These are phyloP conservation scores for Pteropus alecto DNA, from an alignment of 2,113 vertebrate species.

Conservation along the genomic window DNA sequence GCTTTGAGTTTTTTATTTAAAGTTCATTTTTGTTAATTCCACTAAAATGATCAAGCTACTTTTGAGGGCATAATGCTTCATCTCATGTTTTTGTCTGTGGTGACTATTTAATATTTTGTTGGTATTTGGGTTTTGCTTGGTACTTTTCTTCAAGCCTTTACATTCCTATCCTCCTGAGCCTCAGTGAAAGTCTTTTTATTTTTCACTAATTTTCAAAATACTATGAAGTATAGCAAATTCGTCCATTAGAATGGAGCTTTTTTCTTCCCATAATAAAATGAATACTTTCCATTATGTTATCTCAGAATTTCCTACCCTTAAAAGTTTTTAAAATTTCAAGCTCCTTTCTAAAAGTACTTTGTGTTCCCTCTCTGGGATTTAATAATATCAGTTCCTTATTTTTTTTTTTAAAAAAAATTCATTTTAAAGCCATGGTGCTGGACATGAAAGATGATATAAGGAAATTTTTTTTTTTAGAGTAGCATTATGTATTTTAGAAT, in stretches of 20 bases:
- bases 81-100: background rate
- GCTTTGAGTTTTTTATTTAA: background rate
- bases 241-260: background rate
- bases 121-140: background rate
- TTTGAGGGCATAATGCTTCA: background rate
- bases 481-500: constrained; percentile 24
- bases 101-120: background rate
- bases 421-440: background rate
- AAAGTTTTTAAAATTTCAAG: background rate
- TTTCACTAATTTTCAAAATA: background rate
- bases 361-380: background rate
- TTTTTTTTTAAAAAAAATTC: constrained; percentile 30
- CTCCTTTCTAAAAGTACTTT: background rate
- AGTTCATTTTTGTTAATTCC: constrained; percentile 15
- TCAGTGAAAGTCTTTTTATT: background rate
- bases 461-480: background rate
- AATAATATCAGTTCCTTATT: constrained; percentile 13
- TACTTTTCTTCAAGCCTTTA: background rate
- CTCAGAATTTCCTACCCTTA: background rate
- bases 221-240: background rate
- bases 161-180: background rate
- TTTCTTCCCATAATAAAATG: background rate
- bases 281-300: background rate
- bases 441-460: background rate
- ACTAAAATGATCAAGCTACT: background rate